These are phyloP conservation scores for Anthopleura sola DNA, from an alignment of 64 coral and sea anemone genomes.

Conservation along the genomic window DNA sequence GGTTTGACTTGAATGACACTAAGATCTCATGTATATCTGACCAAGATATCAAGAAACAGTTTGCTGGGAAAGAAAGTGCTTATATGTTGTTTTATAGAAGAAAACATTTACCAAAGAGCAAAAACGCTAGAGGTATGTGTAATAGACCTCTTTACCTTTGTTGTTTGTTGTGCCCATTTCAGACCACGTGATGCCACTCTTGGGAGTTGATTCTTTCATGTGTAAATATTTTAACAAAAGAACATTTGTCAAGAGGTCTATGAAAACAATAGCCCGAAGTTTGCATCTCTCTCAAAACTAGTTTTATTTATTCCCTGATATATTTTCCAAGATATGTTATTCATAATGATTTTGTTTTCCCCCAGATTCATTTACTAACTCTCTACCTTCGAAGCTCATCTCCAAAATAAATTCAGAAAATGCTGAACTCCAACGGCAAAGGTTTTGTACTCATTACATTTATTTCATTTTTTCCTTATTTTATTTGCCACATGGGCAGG, in stretches of 20 bases:
- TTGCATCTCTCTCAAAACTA: not conserved
- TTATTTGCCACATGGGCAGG: too few species aligned
- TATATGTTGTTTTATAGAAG: conserved; percentile 89
- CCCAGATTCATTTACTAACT: not conserved
- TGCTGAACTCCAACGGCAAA: not conserved
- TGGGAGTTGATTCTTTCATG: too few species aligned
- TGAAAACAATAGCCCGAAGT: too few species aligned
- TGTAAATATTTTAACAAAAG: too few species aligned
- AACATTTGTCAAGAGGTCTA: too few species aligned
- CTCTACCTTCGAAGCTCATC: not conserved
- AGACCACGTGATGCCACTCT: too few species aligned
- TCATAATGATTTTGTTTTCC: not conserved
- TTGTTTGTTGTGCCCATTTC: too few species aligned
- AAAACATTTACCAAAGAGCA: conserved; percentile 1
- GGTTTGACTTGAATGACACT: conserved; percentile 89
- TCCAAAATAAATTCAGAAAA: not conserved
- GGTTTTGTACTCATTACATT: not conserved
- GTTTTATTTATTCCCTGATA: not conserved
- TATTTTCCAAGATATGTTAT: too few species aligned
- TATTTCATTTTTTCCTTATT: not conserved
- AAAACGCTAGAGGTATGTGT: not conserved
- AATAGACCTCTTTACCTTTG: too few species aligned
- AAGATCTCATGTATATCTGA: conserved; percentile 61
- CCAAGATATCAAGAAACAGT: conserved; percentile 71
- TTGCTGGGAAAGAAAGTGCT: conserved; percentile 81